These are phyloP conservation scores for Anas bahamensis DNA, from an alignment of 2,797 vertebrate genomes.

Conservation along the genomic window DNA sequence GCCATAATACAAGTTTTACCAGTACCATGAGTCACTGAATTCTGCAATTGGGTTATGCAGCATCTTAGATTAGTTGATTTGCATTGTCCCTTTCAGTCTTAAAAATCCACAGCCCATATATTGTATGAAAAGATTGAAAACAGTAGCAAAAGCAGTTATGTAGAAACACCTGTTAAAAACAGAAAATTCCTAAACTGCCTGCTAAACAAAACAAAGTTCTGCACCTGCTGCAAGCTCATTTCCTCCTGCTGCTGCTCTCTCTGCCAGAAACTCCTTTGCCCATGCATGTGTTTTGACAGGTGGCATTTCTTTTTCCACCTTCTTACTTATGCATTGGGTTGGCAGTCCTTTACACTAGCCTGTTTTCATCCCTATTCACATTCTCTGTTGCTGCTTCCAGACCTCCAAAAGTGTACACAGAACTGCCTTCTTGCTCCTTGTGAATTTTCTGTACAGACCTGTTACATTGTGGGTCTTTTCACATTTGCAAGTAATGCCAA, in stretches of 20 bases:
- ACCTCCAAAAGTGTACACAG: not conserved
- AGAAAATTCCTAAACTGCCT: not conserved
- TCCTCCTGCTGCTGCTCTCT: not conserved
- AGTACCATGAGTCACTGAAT: not conserved
- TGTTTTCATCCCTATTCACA: not conserved
- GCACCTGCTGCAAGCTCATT: not conserved
- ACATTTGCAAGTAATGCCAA: not conserved
- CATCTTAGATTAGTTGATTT: not conserved
- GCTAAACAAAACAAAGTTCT: not conserved
- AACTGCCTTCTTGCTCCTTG: not conserved
- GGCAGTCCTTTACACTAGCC: not conserved
- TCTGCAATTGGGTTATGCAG: not conserved
- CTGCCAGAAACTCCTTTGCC: not conserved
- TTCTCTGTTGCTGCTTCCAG: not conserved
- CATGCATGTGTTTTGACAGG: not conserved
- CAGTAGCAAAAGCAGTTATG: not conserved
- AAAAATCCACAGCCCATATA: not conserved
- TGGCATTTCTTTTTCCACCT: not conserved
- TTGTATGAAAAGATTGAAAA: not conserved
- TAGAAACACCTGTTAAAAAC: not conserved
- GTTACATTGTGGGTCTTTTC: rapidly evolving
- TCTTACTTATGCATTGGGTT: not conserved
- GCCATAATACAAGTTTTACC: not conserved
- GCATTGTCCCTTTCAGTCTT: not conserved
- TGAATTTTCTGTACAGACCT: not conserved